Evolutionary conservation across 2,113 vertebrate genomes (phyloP), one percentile per base, ranked within the genome.

Genomic region (Onychostoma macrolepis): DNA sequence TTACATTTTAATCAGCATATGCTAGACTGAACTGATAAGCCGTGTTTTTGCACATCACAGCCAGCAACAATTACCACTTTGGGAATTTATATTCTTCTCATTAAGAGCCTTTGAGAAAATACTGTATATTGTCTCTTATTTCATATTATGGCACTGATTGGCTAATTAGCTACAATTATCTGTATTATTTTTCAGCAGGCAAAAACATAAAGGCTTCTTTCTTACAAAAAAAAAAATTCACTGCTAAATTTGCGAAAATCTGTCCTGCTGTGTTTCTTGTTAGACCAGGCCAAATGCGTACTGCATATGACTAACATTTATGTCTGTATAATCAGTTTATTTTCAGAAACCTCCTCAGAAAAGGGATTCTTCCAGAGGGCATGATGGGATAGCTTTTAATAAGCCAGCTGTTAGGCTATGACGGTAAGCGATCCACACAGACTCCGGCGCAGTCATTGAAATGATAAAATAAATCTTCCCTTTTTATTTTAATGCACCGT

Each of bases 401-500:
- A 71, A 65, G 83, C 45, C 83, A 61, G 87, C 76, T 61, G 83
- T 80, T 71, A 38, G 83, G 53, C 41, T 48, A 74, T 69, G 26
- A 56, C 87, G 36, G 87, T 65, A 63, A 85, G 76, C 4, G 63
- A 87, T 72, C 80, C 53, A 33, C 41, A 75, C 38, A 65, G 74
- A 84, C 56, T 71, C 75, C 43, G 41, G 63, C 77, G 15, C 48
- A 50, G 48, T 90, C 83, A 90, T 85, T 91, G 86, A 76, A 90
- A 89, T 92, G 88, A 88, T 90, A 45, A 87, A 90, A 86, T 87
- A 88, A 92, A 92, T 92, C 89, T 89, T 84, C 86, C 89, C 91
- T 93, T 89, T 90, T 94, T 94, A 92, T 90, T 92, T 87, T 87
- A 89, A 93, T 92, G 90, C 88, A 89, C 91, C 86, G 83, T 90